A percentile compares a stretch with the other conserved stretches of the same genome.
Conservation (phyloP, 2,113 vertebrate genomes). For the Mesitornis unicolor region DNA sequence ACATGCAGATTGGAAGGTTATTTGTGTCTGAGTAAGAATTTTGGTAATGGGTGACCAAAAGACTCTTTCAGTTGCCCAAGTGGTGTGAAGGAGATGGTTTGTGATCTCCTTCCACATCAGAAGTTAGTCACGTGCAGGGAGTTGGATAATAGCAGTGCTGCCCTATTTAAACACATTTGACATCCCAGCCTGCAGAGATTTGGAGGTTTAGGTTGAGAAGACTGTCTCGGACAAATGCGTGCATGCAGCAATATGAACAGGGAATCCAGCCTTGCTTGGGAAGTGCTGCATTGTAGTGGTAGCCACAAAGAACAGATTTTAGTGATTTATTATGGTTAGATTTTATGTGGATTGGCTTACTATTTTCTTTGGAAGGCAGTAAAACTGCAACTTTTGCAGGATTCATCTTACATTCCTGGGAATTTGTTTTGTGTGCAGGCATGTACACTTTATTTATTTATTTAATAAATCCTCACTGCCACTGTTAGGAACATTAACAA, state of each 20-base stretch:
- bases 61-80: background rate
- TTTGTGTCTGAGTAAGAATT: background rate
- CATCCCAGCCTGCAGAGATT: background rate
- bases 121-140: background rate
- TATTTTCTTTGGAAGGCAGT: conserved; percentile 27
- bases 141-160: background rate
- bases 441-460: background rate
- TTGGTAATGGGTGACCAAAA: background rate
- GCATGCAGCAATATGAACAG: background rate
- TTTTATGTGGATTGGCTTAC: conserved; percentile 23
- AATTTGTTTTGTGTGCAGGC: conserved; percentile 5
- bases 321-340: conserved; percentile 1
- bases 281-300: background rate
- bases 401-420: background rate
- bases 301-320: background rate
- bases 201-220: background rate
- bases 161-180: background rate
- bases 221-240: background rate
- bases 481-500: background rate
- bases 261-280: background rate
- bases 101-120: background rate
- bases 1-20: background rate
- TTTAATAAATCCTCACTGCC: background rate
- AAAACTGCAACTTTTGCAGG: background rate
- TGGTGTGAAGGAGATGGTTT: background rate